Evolutionary conservation across 2,888 invertebrate genomes (phyloP), one percentile per base, ranked within the genome.

Genomic region (Octodonta nipae): DNA sequence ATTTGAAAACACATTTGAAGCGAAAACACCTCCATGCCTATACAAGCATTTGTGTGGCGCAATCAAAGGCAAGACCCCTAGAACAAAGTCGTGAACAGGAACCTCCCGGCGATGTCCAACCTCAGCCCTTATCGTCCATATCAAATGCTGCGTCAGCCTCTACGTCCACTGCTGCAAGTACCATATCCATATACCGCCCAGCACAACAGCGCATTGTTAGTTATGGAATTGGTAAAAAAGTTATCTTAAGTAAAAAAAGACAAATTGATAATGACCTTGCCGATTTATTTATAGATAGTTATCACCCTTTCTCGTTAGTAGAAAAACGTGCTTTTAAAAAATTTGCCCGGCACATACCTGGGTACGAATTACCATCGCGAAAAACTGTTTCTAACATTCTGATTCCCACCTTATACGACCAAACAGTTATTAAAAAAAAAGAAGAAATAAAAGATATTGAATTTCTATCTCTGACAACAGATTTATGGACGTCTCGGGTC

Each of bases 281-380:
- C 5, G 17, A 17, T 17, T 17, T 17, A 17, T 17, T 17, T 17
- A 17, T 17, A 17, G 17, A 17, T 17, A 17, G 17, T 8, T 17
- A 17, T 17, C 17, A 17, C 17, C 17, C 17, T 17, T 17, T 17
- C 8, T 8, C 8, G 5, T 17, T 6, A 8, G n/a, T n/a, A n/a
- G n/a, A n/a, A n/a, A n/a, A n/a, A n/a, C n/a, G 17, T 17, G 17
- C 17, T 17, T 17, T 17, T 17, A 17, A 17, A 17, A 17, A 17
- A 17, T 17, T 17, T 17, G 17, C 17, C 17, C 17, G 17, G 8
- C 17, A 17, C 17, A 17, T 17, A 17, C 17, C 17, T 17, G 17
- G 17, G 8, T 17, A 17, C 5, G 17, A 17, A 8, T 17, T 17
- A 17, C 17, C 17, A 17, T 8, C 6, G 6, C 6, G 8, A 17